Base-by-base conservation (phyloP, 2,888 invertebrate species). In the Boloria selene region DNA sequence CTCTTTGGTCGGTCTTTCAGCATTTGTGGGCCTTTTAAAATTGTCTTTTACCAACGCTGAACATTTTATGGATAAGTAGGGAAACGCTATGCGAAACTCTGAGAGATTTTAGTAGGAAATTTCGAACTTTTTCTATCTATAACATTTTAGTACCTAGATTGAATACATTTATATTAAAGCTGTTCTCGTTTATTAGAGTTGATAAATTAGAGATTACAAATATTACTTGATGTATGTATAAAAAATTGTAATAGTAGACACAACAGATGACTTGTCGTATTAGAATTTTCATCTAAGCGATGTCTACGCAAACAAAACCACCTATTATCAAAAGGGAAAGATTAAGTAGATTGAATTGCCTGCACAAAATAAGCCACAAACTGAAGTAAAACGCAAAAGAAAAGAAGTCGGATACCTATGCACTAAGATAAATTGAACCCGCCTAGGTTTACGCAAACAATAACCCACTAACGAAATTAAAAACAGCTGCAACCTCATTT, bases 391-490 rank as follows among this genome's bases (percentile, higher is more conserved):
- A 71, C 63, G 68, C 65, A 64, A 72, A 72, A 72, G 72, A 71
- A 71, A 71, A 71, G 69, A 68, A 68, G 66, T 50, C 63, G 64
- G 68, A 68, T 72, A 70, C 71, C 71, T 72, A 72, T 72, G 69
- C 72, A 72, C 72, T 72, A 71, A 72, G 72, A 72, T 72, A 72
- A 72, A 72, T 72, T 72, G 72, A 72, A 72, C 69, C 68, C 65
- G 74, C 72, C 72, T 71, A 72, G 71, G 68, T 72, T 67, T 67
- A 70, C 69, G 71, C 69, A 64, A 74, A 80, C 80, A 79, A 79
- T 78, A 76, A 77, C 76, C 77, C 84, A 83, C 82, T 83, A 81
- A 82, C 83, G 74, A 81, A 83, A 83, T 83, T 82, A 83, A 83
- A 83, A 77, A 73, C 74, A 70, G 75, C 72, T 76, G 75, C 77